Percentiles rank a stretch among this genome's conserved stretches.
These are phyloP conservation scores for Eueides isabella DNA, from an alignment of 1,140 invertebrate genomes.

Conservation along the genomic window DNA sequence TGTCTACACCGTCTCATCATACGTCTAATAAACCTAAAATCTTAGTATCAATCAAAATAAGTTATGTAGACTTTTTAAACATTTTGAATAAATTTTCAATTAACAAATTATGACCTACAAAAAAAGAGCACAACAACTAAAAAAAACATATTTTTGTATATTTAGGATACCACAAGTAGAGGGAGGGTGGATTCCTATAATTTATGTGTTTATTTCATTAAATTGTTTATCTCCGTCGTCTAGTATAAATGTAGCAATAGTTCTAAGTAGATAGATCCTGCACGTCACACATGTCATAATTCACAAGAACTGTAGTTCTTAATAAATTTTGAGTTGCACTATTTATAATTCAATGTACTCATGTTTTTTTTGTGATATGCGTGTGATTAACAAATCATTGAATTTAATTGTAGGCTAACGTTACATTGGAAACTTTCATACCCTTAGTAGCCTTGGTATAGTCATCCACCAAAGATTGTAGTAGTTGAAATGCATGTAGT, in stretches of 20 bases:
- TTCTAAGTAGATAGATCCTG: not conserved
- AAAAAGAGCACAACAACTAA: too few species aligned
- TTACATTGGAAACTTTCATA: not conserved
- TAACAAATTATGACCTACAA: not conserved
- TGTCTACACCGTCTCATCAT: not conserved
- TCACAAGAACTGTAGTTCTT: not conserved
- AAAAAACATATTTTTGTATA: too few species aligned
- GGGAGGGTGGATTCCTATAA: too few species aligned
- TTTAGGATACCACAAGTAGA: too few species aligned
- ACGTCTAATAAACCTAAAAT: not conserved
- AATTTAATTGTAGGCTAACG: not conserved
- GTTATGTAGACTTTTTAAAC: not conserved
- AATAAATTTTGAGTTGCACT: too few species aligned
- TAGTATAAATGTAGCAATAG: too few species aligned
- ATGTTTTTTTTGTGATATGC: not conserved
- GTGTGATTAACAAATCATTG: slow-evolving; percentile 26
- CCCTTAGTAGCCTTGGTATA: not conserved
- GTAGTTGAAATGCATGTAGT: slow-evolving; percentile 25
- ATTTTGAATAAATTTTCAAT: not conserved
- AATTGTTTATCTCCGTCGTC: not conserved
- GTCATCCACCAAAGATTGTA: not conserved
- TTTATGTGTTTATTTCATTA: not conserved
- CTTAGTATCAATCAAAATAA: not conserved
- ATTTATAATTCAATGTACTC: not conserved
- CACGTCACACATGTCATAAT: not conserved